phyloP scores from a whole-genome alignment of 92 coral and sea anemone genomes.

The Porites rus region DNA sequence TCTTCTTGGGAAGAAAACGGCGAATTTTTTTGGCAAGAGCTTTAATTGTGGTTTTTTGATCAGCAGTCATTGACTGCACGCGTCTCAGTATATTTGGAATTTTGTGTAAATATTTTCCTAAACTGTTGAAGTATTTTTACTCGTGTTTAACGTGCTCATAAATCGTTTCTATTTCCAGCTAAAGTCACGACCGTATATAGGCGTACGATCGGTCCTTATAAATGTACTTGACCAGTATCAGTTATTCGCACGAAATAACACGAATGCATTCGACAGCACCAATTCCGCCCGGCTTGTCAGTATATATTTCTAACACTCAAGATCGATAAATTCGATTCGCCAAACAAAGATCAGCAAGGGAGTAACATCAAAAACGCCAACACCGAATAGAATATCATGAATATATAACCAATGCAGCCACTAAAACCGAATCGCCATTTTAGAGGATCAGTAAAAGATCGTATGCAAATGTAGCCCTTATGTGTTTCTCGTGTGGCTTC shows the following conservation, averaged over 20 bases:
- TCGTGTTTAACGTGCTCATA: neutral
- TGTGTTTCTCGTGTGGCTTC: conserved; percentile 57
- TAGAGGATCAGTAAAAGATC: conserved; percentile 18
- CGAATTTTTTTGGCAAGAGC: neutral
- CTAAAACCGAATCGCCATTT: conserved; percentile 23
- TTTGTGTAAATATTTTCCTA: conserved; percentile 22
- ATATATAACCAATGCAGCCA: conserved; percentile 4
- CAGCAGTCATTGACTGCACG: neutral
- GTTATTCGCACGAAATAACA: neutral
- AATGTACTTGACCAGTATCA: neutral
- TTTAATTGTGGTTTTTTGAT: conserved; percentile 14
- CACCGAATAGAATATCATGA: conserved; percentile 34
- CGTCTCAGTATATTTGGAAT: neutral
- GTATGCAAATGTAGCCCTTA: conserved; percentile 70
- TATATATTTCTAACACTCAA: conserved; percentile 22
- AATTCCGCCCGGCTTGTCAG: conserved; percentile 26
- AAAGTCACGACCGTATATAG: neutral
- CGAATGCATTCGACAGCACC: conserved; percentile 9
- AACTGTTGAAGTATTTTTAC: neutral
- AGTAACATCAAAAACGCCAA: conserved; percentile 6
- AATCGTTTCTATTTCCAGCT: neutral
- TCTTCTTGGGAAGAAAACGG: neutral
- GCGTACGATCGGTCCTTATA: conserved; percentile 3
- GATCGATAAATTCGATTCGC: conserved; percentile 40
- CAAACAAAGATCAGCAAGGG: conserved; percentile 18